Evolutionary conservation across 2,113 vertebrate species (phyloP).

Genomic region (Gymnarchus niloticus): DNA sequence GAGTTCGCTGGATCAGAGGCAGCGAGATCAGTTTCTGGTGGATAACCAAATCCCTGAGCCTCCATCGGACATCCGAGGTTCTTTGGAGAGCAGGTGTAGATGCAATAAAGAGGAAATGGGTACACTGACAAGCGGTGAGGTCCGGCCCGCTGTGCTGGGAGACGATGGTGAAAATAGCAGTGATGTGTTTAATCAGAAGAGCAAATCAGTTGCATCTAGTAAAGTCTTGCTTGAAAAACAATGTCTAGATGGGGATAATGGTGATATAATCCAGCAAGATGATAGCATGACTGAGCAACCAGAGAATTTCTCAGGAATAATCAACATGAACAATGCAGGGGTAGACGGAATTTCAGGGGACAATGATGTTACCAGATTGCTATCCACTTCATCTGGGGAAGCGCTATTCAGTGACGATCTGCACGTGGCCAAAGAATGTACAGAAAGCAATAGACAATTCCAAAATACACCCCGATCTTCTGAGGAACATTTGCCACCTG

Average conservation of each 20-base stretch:
- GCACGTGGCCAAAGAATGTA: constrained; percentile 37
- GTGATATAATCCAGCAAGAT: constrained; percentile 16
- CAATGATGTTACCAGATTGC: not conserved
- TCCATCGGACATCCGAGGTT: not conserved
- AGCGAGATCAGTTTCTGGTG: not conserved
- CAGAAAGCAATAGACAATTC: constrained; percentile 33
- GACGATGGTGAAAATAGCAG: not conserved
- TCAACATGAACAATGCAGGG: constrained; percentile 15
- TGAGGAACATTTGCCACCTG: constrained; percentile 5
- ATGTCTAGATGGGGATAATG: constrained; percentile 10
- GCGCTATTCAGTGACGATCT: constrained; percentile 11
- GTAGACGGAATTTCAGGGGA: not conserved
- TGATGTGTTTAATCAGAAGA: not conserved
- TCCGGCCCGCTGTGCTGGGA: not conserved
- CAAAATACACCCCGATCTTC: constrained; percentile 7
- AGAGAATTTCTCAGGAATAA: constrained; percentile 22
- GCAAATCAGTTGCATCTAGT: not conserved
- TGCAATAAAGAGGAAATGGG: not conserved
- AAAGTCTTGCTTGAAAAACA: constrained; percentile 20
- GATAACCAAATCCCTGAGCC: not conserved
- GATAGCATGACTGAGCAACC: constrained; percentile 12
- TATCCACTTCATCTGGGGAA: constrained; percentile 4
- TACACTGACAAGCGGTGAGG: not conserved
- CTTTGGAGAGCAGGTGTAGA: not conserved
- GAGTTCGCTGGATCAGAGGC: constrained; percentile 17